These are phyloP conservation scores for Wasmannia auropunctata DNA, from an alignment of 1,140 invertebrate species.

Conservation along the genomic window DNA sequence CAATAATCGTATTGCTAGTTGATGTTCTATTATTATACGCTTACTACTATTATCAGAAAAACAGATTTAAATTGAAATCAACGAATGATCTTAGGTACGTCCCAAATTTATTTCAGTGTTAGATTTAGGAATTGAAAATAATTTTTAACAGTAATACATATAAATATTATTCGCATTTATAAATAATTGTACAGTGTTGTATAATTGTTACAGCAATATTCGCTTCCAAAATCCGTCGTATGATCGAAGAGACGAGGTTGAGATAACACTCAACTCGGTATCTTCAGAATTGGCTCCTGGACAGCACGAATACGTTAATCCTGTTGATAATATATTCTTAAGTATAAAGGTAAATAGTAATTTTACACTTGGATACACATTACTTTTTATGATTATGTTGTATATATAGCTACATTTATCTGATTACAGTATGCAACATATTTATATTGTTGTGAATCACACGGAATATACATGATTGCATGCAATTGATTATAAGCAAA, in stretches of 20 bases:
- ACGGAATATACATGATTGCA: not conserved
- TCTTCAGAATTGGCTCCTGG: conserved; percentile 76
- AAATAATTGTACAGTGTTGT: not conserved
- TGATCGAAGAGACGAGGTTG: conserved; percentile 64
- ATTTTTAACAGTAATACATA: not conserved
- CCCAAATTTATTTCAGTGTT: not conserved
- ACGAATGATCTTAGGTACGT: conserved; percentile 74
- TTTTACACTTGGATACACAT: not conserved
- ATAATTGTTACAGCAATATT: conserved; percentile 73
- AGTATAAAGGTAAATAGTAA: conserved; percentile 50
- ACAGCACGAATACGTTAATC: conserved; percentile 83
- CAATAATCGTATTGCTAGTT: conserved; percentile 57
- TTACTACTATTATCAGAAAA: conserved; percentile 74
- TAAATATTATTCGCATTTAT: not conserved
- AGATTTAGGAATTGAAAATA: not conserved
- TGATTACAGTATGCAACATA: not conserved
- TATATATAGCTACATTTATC: not conserved
- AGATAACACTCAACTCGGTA: conserved; percentile 41
- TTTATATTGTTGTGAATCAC: not conserved
- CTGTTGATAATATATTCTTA: conserved; percentile 56
- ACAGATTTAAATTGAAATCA: conserved; percentile 64
- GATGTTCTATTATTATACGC: conserved; percentile 42
- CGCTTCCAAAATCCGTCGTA: conserved; percentile 82
- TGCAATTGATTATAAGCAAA: not conserved
- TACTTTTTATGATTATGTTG: not conserved